Conservation (phyloP, 1,140 invertebrate species). For the Drosophila varians region DNA sequence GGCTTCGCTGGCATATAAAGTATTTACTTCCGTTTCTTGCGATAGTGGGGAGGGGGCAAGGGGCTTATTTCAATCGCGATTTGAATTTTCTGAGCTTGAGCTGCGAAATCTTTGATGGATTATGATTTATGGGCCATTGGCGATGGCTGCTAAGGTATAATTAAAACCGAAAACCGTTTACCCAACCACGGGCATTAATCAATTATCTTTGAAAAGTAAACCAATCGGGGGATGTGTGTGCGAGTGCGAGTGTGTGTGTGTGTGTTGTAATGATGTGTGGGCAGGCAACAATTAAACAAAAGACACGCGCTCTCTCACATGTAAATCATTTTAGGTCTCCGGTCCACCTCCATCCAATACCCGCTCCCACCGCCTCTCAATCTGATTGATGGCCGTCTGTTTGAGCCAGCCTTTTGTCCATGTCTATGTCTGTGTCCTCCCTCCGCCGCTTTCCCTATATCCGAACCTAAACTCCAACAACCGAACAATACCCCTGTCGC, state of each 20-base stretch:
- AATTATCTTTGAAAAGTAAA: conserved; percentile 69
- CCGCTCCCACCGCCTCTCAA: conserved; percentile 1
- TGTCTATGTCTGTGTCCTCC: not conserved
- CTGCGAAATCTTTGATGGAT: conserved; percentile 78
- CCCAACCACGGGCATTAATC: conserved; percentile 63
- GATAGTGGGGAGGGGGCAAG: not conserved
- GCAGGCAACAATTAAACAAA: conserved; percentile 80
- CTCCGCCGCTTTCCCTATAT: conserved; percentile 7
- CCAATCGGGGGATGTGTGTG: conserved; percentile 37
- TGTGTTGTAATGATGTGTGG: conserved; percentile 58
- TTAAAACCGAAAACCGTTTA: conserved; percentile 72
- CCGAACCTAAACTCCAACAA: conserved; percentile 21
- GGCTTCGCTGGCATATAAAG: conserved; percentile 42
- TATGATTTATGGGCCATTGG: conserved; percentile 73
- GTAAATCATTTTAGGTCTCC: conserved; percentile 70
- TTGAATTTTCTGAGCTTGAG: conserved; percentile 53
- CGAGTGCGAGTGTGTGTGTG: conserved; percentile 26
- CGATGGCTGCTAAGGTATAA: conserved; percentile 71
- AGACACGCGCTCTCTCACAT: conserved; percentile 73
- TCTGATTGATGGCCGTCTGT: conserved; percentile 69
- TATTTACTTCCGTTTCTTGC: conserved; percentile 65
- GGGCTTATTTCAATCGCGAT: conserved; percentile 58
- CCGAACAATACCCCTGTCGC: conserved; percentile 49
- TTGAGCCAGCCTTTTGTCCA: conserved; percentile 50
- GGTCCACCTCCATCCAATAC: conserved; percentile 5